Conservation (phyloP, 2,888 invertebrate genomes). For the Coleophora flavipennella region DNA sequence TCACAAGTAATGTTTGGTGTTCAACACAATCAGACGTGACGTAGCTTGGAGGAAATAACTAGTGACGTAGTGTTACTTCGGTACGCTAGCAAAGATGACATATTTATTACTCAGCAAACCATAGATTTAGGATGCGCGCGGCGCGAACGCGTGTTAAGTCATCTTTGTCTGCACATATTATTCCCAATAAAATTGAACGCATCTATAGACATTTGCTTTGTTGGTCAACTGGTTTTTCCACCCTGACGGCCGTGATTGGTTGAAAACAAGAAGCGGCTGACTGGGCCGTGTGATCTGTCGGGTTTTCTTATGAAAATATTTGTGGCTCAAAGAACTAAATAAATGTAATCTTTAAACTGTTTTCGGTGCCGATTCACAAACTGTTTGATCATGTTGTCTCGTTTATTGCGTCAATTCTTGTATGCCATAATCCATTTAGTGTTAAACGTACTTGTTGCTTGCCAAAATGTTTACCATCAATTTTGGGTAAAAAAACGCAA, state of each 20-base stretch:
- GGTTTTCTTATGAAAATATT: constrained; percentile 23
- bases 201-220: constrained; percentile 12
- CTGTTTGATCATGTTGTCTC: constrained; percentile 49
- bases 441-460: constrained; percentile 60
- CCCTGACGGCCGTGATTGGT: constrained; percentile 64
- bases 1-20: no score
- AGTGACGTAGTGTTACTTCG: no score
- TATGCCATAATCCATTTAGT: constrained; percentile 53
- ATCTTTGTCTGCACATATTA: no score
- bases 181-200: constrained; percentile 1
- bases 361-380: constrained; percentile 14
- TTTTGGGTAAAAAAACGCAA: constrained; percentile 35
- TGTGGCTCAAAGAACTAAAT: constrained; percentile 45
- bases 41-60: no score
- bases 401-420: constrained; percentile 44
- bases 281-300: constrained; percentile 42
- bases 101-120: no score
- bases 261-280: constrained; percentile 51
- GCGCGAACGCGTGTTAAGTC: no score
- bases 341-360: constrained; percentile 20
- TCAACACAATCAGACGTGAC: no score
- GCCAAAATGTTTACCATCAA: constrained; percentile 53
- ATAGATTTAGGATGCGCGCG: no score
- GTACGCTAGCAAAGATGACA: no score
- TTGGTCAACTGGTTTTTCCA: constrained; percentile 44